Evolutionary conservation across 2,888 invertebrate species (phyloP), one percentile per base, ranked within the genome.

Genomic region (Emesis russula): DNA sequence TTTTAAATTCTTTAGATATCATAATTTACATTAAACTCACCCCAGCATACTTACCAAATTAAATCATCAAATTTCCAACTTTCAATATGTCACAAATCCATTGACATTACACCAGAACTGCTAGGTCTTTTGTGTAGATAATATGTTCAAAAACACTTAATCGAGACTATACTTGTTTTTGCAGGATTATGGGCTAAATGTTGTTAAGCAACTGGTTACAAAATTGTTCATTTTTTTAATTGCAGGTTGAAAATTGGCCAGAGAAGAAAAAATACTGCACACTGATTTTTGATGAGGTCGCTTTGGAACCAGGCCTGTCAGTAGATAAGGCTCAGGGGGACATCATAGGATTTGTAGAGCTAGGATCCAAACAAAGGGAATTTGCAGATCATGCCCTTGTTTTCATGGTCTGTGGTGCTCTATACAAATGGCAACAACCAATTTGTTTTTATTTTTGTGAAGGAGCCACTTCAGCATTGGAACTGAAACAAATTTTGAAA

Each of bases 371-470:
- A 9, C 38, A 38, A 33, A 74, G 41, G 38, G 38, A 36, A 13
- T 36, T 74, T 74, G 73, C 73, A 41, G 73, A 74, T 41, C 73
- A 74, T 44, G 73, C 73, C 0, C 41, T 74, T 15, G 53, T 53
- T 53, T 53, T 53, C 13, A 76, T 76, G 58, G n/a, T 76, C 25
- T 1, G 33, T 7, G 76, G 76, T 13, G 53, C 33, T 31, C 53
- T 90, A 89, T 68, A n/a, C 81, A 63, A 89, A 91, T 89, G 84
- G 87, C 85, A 89, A 68, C 89, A 91, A 73, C 91, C 89, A 13
- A 4, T 87, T 9, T 85, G 79, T 36, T 91, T 66, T 58, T 91
- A 91, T 48, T 91, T 86, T 44, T 89, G 87, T 63, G 41, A 85
- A 81, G 85, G 91, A n/a, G 18, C 80, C 66, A 85, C 80, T n/a